These are phyloP conservation scores for Scomber scombrus DNA, from an alignment of 2,113 vertebrate species.

Conservation along the genomic window DNA sequence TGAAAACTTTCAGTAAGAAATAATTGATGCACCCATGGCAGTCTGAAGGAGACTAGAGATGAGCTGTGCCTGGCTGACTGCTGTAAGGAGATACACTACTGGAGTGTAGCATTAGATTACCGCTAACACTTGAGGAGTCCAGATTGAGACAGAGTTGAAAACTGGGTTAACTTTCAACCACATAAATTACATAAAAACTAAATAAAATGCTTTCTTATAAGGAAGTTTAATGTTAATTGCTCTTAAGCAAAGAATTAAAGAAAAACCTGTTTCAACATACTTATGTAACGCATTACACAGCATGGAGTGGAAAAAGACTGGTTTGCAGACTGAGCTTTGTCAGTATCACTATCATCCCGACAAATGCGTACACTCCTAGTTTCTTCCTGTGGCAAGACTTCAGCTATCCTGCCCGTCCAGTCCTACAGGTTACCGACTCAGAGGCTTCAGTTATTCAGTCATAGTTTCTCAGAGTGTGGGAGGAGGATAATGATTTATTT, in stretches of 20 bases:
- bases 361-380: slow-evolving; percentile 50
- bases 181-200: neutral
- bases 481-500: neutral
- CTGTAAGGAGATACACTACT: slow-evolving; percentile 65
- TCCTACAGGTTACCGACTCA: slow-evolving; percentile 61
- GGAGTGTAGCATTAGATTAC: slow-evolving; percentile 56
- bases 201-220: neutral
- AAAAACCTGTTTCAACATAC: no score
- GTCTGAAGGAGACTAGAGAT: slow-evolving; percentile 54
- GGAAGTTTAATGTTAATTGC: neutral
- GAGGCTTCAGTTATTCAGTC: neutral
- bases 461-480: neutral
- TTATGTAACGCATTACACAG: neutral
- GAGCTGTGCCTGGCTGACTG: slow-evolving; percentile 30
- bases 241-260: no score
- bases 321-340: neutral
- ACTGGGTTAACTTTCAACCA: neutral
- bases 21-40: slow-evolving; percentile 61
- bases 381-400: slow-evolving; percentile 23
- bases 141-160: neutral
- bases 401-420: slow-evolving; percentile 60
- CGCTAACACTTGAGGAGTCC: neutral
- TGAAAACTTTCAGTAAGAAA: slow-evolving; percentile 59
- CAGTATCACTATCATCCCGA: slow-evolving; percentile 13
- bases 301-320: neutral